Base-by-base conservation (phyloP, 2,113 vertebrate genomes). In the Rousettus leschenaultii region DNA sequence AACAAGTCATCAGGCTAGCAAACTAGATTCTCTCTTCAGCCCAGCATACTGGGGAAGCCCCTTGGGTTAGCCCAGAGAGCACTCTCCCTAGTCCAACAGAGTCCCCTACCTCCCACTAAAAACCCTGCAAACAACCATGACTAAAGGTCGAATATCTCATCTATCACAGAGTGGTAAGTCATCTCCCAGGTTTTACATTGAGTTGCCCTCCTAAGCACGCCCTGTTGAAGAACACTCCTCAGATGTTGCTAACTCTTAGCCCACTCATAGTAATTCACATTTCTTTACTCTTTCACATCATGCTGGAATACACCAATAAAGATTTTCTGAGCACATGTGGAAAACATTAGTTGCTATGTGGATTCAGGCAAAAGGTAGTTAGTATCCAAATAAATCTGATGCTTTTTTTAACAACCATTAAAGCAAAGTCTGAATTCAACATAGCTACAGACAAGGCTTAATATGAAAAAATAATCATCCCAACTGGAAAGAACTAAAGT, bases 371-470 rank as follows among this genome's bases (percentile, higher is more conserved):
- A 96, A 95, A 94, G 51, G 86, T 98, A 97, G 97, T 97, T 96
- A 97, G 96, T 97, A 94, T 96, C 96, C 97, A 98, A 98, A 98
- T 97, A 98, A 98, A 98, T 98, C 97, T 98, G 97, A 98, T 98
- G 92, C 97, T 97, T 98, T 98, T 97, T 97, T 95, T 97, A 98
- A 97, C 95, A 97, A 66, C 96, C 97, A 97, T 96, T 98, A 98
- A 98, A 98, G 98, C 97, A 95, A 97, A 83, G 97, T 91, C 96
- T 97, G 97, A 98, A 97, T 97, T 96, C 97, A 97, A 95, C 95
- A 98, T 98, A 97, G 94, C 98, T 98, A 66, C 84, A 61, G 71
- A 79, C 88, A 78, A 95, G 71, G 57, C 94, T 98, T 97, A 97
- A 96, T 91, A 97, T 92, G 75, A 94, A 97, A 80, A 97, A 97